Evolutionary conservation across 1,140 invertebrate species (phyloP), one percentile per base, ranked within the genome.

Genomic region (Temnothorax curvispinosus): DNA sequence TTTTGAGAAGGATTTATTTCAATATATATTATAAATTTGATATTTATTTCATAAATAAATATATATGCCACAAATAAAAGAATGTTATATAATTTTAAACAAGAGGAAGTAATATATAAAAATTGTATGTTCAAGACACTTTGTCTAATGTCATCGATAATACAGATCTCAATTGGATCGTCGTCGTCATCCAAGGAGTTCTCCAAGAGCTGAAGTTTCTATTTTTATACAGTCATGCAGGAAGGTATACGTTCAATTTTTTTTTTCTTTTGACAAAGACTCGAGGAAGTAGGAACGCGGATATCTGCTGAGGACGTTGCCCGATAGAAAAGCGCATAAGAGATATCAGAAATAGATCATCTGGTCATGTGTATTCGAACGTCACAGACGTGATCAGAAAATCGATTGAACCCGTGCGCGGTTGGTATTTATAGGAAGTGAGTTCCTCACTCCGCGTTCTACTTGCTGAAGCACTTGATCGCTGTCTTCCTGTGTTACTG

Each of bases 301-400:
- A 69, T 54, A 27, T 44, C 15, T 32, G n/a, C 11, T 11, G 50
- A 71, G 47, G n/a, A 52, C 77, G 15, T 54, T 81, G 62, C 13
- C 62, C 35, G 77, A 81, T 77, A 32, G 21, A 81, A 81, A 71
- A 81, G 27, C 8, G 21, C 47, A 41, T 54, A 27, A 27, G 38
- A 69, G 9, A 54, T 69, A 54, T 81, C 47, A 54, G 5, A 69
- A 81, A 81, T 81, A 56, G 47, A 81, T 81, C 64, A 71, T 81
- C 50, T 56, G 18, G 65, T 71, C 71, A 13, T 69, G 78, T 60
- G 56, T 15, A 60, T n/a, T 75, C 52, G 52, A 54, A 82, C 69
- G n/a, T 75, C 71, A 47, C 44, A 76, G 44, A 84, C 81, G 81
- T 84, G 81, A 84, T 84, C 71, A 62, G 81, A 75, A 60, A 84